Evolutionary conservation across 2,888 invertebrate species (phyloP).

Genomic region (Leptothorax acervorum): DNA sequence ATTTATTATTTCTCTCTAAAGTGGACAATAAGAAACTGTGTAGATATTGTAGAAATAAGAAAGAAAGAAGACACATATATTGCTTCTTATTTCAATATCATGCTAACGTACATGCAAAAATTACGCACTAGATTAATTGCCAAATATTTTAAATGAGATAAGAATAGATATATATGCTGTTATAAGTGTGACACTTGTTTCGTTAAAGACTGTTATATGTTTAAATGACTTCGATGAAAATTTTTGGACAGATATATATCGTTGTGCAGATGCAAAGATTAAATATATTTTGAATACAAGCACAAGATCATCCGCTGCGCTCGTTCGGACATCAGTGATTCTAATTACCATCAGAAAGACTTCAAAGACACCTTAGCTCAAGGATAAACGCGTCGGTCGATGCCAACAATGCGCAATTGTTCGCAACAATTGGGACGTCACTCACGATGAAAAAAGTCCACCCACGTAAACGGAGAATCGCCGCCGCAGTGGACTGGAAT

Average conservation of each 20-base stretch:
- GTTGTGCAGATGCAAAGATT: not conserved
- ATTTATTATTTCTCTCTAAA: conserved; percentile 10
- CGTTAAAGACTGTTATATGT: not conserved
- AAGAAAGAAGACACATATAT: no score
- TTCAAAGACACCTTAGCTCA: conserved; percentile 3
- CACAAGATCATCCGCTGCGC: not conserved
- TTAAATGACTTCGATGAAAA: not conserved
- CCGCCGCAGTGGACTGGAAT: conserved; percentile 33
- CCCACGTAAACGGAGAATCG: conserved; percentile 42
- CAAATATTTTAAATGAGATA: not conserved
- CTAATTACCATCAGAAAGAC: not conserved
- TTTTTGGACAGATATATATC: not conserved
- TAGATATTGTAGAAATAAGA: not conserved
- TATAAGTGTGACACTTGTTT: not conserved
- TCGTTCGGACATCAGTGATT: not conserved
- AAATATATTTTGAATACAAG: not conserved
- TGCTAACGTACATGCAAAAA: not conserved
- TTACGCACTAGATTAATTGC: not conserved
- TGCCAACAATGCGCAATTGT: conserved; percentile 23
- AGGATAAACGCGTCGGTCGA: conserved; percentile 11
- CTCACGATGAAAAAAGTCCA: conserved; percentile 32
- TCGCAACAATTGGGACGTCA: conserved; percentile 53
- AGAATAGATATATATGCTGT: not conserved
- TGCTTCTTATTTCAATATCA: not conserved
- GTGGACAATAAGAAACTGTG: not conserved